Conservation (phyloP, 2,888 invertebrate species). For the Morpho helenor region DNA sequence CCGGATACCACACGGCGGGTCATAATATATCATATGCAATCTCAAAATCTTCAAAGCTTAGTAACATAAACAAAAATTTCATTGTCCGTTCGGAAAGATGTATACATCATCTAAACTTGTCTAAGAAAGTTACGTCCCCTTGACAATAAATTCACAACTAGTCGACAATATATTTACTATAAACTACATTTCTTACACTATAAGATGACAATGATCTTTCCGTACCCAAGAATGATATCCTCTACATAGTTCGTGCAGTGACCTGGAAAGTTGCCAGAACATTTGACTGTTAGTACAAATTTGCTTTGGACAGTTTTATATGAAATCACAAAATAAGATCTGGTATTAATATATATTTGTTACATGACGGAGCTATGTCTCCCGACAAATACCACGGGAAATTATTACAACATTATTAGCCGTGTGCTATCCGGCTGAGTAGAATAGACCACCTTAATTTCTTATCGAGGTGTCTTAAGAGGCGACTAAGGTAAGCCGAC, state of each 20-base stretch:
- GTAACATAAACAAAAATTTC: neutral
- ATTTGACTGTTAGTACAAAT: conserved; percentile 26
- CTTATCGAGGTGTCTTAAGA: no score
- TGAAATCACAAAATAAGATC: conserved; percentile 19
- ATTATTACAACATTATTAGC: no score
- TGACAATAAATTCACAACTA: conserved; percentile 5
- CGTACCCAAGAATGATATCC: conserved; percentile 38
- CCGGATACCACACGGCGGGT: no score
- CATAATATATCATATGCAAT: no score
- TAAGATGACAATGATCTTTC: conserved; percentile 35
- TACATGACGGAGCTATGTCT: no score
- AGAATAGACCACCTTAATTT: no score
- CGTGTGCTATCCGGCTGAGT: no score
- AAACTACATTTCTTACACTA: conserved; percentile 21
- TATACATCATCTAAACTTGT: conserved; percentile 4
- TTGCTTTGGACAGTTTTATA: conserved; percentile 26
- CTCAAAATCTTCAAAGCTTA: no score
- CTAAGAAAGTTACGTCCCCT: conserved; percentile 1
- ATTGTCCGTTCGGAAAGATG: neutral
- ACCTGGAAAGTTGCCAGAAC: conserved; percentile 43
- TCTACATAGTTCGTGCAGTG: conserved; percentile 42
- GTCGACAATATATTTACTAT: conserved; percentile 16
- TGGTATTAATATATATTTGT: neutral
- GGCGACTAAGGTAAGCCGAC: no score
- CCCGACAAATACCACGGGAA: no score